Evolutionary conservation across 2,113 vertebrate species (phyloP).

Genomic region (Myiozetetes cayanensis): DNA sequence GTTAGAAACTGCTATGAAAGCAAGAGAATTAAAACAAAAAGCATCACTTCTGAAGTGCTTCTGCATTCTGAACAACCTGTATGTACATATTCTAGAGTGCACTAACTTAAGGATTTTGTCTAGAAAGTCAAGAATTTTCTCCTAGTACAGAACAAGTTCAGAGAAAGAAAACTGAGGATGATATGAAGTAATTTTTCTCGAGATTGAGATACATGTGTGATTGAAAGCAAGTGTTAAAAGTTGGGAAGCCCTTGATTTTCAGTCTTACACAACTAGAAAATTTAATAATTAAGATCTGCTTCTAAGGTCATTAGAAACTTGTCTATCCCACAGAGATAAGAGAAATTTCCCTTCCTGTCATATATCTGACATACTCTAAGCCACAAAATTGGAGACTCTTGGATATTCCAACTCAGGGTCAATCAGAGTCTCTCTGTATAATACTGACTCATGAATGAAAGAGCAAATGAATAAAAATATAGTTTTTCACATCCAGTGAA

Average conservation of each 20-base stretch:
- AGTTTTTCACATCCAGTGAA: not conserved
- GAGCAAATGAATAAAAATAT: not conserved
- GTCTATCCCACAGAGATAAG: not conserved
- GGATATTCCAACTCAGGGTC: not conserved
- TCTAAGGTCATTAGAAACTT: not conserved
- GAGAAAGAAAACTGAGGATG: not conserved
- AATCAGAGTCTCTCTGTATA: not conserved
- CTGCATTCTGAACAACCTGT: not conserved
- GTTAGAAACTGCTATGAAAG: not conserved
- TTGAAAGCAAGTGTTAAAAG: not conserved
- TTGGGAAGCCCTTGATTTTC: not conserved
- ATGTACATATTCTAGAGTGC: not conserved
- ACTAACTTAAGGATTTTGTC: not conserved
- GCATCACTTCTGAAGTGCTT: not conserved
- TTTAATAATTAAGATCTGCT: not conserved
- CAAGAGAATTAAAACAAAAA: not conserved
- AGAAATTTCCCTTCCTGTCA: not conserved
- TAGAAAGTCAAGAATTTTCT: not conserved
- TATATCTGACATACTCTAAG: not conserved
- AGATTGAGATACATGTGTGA: not conserved
- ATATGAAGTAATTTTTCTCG: not conserved
- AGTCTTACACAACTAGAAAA: not conserved
- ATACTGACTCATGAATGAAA: not conserved
- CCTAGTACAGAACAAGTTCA: not conserved
- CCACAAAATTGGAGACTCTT: not conserved